Base-by-base conservation (phyloP, 2,888 invertebrate species). In the Tetragonisca angustula region DNA sequence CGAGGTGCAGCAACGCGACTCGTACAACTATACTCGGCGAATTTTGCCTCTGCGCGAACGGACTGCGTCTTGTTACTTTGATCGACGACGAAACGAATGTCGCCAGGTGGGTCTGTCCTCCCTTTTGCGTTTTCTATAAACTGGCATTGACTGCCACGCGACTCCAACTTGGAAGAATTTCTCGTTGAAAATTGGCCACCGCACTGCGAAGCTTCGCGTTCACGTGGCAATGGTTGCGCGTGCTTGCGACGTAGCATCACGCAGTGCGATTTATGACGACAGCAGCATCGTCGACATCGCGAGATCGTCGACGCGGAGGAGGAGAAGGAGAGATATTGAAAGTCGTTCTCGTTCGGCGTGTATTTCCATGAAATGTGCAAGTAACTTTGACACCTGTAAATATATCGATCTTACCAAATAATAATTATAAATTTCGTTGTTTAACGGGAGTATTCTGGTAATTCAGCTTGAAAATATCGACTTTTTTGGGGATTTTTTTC, bases 301-400 rank as follows among this genome's bases (percentile, higher is more conserved):
- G 72, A 49, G 2, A 81, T 54, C 6, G 61, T 4, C 2, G 73
- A 65, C 0, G 32, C n/a, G 19, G 56, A 17, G 32, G 68, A 78
- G 5, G 27, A n/a, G 2, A 80, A 32, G 4, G 32, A 19, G 19
- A 68, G 36, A 2, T 17, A 36, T 15, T 52, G 0, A 27, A 11
- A 0, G 49, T 24, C 6, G 24, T 13, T 56, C n/a, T 59, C 50
- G 2, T 36, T 43, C 4, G 17, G 24, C 4, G 2, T 43, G 0
- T 27, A n/a, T 11, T 24, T 50, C 69, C 69, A 76, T 32, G 43
- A 70, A 21, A 54, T 15, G 15, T 13, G 4, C 13, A 54, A 62
- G 6, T 65, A 78, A 24, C 21, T 61, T 52, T 36, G 67, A 15
- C 52, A 74, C 11, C 78, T 78, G 49, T 4, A 74, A 73, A 52